Base-by-base conservation (phyloP, 2,888 invertebrate genomes). In the Beris morrisii region DNA sequence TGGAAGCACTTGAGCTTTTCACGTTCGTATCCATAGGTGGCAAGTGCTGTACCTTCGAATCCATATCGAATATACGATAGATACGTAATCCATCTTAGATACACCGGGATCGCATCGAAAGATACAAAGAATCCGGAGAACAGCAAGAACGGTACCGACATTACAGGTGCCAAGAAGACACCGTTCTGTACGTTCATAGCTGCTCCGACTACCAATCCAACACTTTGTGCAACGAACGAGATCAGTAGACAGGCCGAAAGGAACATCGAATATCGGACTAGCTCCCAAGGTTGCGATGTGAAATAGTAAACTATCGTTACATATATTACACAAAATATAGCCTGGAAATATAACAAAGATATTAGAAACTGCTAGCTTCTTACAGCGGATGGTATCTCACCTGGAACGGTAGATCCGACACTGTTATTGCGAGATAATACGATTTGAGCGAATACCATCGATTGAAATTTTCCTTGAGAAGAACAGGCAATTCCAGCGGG, bases 41-140 rank as follows among this genome's bases (percentile, higher is more conserved):
- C 92, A 64, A 96, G 84, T 5, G 97, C 91, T 0, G 94, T 93
- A 52, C 95, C 96, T 82, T 97, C 97, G 82, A 97, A 97, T 44
- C 95, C 94, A 78, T 97, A 97, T 72, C 96, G 85, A 75, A 97
- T 95, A 82, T 96, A 97, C 0, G 95, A 95, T 7, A 95, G 84
- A 76, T 97, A 97, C 0, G 96, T 95, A 74, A 97, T 91, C 96
- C 97, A 97, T 71, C 95, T 87, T 64, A 97, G 84, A 80, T 97
- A 97, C 3, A 92, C 88, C 0, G 97, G 97, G 76, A 97, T 97
- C 2, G 96, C 95, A 79, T 95, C 93, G 82, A 97, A 95, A 69
- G 94, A 95, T 46, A 97, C 95, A 82, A 97, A 97, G 88, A 97
- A 97, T 6, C 97, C 97, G 73, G 95, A 95, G 86, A 97, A 97